Conservation (phyloP, 2,113 vertebrate species). For the Stomatorhinus ivindoensis region DNA sequence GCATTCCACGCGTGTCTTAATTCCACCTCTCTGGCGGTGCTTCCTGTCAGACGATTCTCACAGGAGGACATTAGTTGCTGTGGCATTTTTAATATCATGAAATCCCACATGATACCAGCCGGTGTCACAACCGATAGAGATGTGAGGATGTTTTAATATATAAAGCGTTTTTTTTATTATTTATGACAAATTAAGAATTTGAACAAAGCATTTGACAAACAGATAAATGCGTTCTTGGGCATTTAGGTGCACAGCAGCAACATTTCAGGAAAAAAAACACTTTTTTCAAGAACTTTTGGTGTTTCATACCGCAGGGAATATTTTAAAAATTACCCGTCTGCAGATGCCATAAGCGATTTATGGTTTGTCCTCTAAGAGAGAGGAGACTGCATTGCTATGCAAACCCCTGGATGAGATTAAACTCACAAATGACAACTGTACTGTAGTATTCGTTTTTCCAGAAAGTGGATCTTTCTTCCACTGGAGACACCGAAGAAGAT, state of each 20-base stretch:
- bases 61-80: background rate
- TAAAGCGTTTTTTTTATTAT: background rate
- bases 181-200: background rate
- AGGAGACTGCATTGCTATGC: background rate
- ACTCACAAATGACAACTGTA: background rate
- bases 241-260: background rate
- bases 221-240: background rate
- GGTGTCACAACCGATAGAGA: background rate
- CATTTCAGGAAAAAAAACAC: background rate
- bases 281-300: background rate
- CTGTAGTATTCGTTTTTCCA: background rate
- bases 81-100: background rate
- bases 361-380: background rate
- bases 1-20: background rate
- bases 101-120: background rate
- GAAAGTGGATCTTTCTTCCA: background rate
- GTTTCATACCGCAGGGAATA: background rate
- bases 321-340: background rate
- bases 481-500: background rate
- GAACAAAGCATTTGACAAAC: background rate
- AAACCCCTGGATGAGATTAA: background rate
- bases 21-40: background rate
- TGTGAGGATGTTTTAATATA: background rate
- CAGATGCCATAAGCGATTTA: slow-evolving; percentile 3
- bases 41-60: background rate